Base-by-base conservation (phyloP, 2,113 vertebrate genomes). In the Bos taurus region DNA sequence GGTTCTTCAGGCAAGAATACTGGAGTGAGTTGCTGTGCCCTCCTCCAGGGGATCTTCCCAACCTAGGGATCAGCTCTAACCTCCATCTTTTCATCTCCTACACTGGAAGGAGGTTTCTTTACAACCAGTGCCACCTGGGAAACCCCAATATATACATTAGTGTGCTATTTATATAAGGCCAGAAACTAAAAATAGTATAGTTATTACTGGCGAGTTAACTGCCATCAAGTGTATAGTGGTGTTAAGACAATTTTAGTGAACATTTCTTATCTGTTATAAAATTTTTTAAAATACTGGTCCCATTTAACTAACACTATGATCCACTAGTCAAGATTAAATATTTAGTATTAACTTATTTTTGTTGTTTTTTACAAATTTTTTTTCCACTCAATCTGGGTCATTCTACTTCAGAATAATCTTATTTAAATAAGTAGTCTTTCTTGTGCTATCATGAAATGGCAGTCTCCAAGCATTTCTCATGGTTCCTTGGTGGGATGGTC, bases 401-500 rank as follows among this genome's bases (percentile, higher is more conserved):
- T 60, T 95, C 87, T 77, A 62, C 82, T 83, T 94, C 62, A 77
- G 36, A 90, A 93, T 82, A 71, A 85, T 57, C 87, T 85, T 93
- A 64, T 85, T 95, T 95, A 92, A 98, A 95, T 46, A 93, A 93
- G 6, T 13, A 62, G 10, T 10, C 40, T 59, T 77, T 78, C 50
- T 89, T 84, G 0, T 4, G 19, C 12, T 83, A 11, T 7, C 0
- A 7, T 90, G 74, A 87, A 89, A n/a, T 52, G 64, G 15, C 1
- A 88, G 1, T 60, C 57, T 93, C 46, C 6, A 19, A 93, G 84
- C 1, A 6, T 98, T 97, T 98, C 88, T 95, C 52, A 0, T 87
- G 15, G 1, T 95, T 98, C 87, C 67, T 95, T 92, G 67, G 96
- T 97, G 95, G 59, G 67, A 93, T 95, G 96, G 87, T 96, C 97